Conservation (phyloP, 2,888 invertebrate genomes). For the Hemithea aestivaria region DNA sequence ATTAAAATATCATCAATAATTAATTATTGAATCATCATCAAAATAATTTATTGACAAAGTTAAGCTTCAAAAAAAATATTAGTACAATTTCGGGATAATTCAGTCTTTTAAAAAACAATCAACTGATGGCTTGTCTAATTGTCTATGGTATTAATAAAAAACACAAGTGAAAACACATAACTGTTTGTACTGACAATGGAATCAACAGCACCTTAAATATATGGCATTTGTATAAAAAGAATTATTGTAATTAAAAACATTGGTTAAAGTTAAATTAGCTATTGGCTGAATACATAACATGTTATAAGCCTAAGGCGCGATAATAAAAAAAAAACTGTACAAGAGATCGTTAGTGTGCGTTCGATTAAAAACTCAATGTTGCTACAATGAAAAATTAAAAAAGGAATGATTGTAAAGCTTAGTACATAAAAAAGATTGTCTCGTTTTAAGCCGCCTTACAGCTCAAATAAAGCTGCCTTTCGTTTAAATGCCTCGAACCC, state of each 20-base stretch:
- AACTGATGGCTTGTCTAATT: conserved; percentile 33
- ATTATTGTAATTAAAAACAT: conserved; percentile 25
- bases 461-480: conserved; percentile 33
- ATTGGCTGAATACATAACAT: conserved; percentile 32
- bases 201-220: conserved; percentile 60
- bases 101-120: conserved; percentile 58
- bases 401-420: conserved; percentile 39
- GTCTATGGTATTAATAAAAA: conserved; percentile 20
- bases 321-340: conserved; percentile 38
- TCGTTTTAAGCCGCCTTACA: conserved; percentile 23
- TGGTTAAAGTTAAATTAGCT: conserved; percentile 21
- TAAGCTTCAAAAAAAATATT: too few species aligned
- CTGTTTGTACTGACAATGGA: conserved; percentile 56
- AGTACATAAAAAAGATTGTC: conserved; percentile 11
- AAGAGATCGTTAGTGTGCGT: conserved; percentile 57
- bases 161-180: conserved; percentile 8
- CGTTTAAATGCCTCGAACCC: conserved; percentile 39
- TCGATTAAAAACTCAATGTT: conserved; percentile 32
- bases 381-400: conserved; percentile 24
- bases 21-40: too few species aligned
- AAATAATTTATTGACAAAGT: too few species aligned
- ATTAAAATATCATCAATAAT: too few species aligned
- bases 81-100: conserved; percentile 41
- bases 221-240: conserved; percentile 18
- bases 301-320: conserved; percentile 34